Base-by-base conservation (phyloP, 2,888 invertebrate genomes). In the Polymixis lichenea region DNA sequence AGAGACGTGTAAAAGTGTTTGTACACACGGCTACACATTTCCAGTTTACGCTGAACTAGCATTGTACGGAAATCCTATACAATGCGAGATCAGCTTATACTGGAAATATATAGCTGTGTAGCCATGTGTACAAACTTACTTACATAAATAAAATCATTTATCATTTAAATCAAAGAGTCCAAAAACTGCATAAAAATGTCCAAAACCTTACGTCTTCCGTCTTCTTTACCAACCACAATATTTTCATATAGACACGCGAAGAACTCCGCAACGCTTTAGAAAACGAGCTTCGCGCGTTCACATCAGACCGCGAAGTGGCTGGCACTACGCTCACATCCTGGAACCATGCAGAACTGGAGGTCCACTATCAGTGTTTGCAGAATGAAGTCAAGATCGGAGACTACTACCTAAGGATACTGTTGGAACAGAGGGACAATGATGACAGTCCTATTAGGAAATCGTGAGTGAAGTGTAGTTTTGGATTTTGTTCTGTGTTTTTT, bases 361-460 rank as follows among this genome's bases (percentile, higher is more conserved):
- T 99, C 22, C 98, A 98, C 90, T 99, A 99, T 96, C 98, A 98
- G 91, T 99, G 99, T 90, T 97, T 99, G 84, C 98, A 98, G 75
- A 99, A 99, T 89, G 99, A 99, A 96, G 99, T 99, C 86, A 98
- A 98, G 96, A 99, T 99, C 89, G 99, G 99, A 25, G 99, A 99
- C 94, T 99, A 99, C 95, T 99, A 99, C 94, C 97, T 99, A 86
- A 97, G 99, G 87, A 97, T 99, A 90, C 97, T 99, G 84, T 96
- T 99, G 73, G 99, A 99, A 93, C 99, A 99, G 95, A 98, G 98
- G 89, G 98, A 98, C 89, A 98, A 97, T 92, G 98, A 98, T 85
- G 98, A 98, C 94, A 98, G 98, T 92, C 98, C 98, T 49, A 99
- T 99, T 86, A 98, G 98, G 93, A 98, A 98, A 95, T 99, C 99